Percentiles rank a stretch among this genome's conserved stretches.
These are phyloP conservation scores for Euzophera pinguis DNA, from an alignment of 2,888 invertebrate species.

Conservation along the genomic window DNA sequence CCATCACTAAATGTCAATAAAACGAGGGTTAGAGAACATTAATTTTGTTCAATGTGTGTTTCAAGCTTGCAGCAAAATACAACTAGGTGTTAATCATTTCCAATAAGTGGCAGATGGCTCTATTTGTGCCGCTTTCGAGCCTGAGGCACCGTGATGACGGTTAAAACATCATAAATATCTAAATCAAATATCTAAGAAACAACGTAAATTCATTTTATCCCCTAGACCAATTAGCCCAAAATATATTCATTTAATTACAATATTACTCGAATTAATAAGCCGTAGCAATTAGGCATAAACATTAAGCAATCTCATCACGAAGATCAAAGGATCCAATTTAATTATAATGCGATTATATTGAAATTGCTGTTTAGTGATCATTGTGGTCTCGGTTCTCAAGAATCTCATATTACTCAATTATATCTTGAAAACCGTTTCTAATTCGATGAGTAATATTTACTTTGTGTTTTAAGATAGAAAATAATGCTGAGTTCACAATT, in stretches of 20 bases:
- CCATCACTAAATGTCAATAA: not conserved
- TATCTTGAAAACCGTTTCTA: conserved; percentile 1
- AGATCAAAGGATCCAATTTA: conserved; percentile 47
- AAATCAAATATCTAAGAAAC: not conserved
- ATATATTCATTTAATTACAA: conserved; percentile 1
- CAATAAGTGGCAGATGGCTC: conserved; percentile 14
- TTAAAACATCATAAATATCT: no score
- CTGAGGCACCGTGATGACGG: not conserved
- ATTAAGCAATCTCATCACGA: conserved; percentile 16
- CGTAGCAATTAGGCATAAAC: conserved; percentile 11
- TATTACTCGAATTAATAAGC: conserved; percentile 10
- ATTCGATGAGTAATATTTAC: not conserved
- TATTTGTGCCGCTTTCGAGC: conserved; percentile 13
- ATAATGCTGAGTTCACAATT: conserved; percentile 11
- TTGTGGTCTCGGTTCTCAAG: conserved; percentile 22
- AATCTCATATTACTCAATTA: conserved; percentile 24
- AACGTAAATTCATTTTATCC: not conserved
- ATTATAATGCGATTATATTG: conserved; percentile 49
- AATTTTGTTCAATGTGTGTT: not conserved
- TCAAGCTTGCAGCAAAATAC: conserved; percentile 1
- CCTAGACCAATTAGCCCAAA: not conserved
- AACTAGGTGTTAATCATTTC: not conserved
- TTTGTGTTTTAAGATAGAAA: not conserved
- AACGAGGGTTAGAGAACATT: not conserved
- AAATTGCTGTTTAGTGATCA: conserved; percentile 42